Percentiles rank a stretch among this genome's conserved stretches.
Evolutionary conservation across 2,888 invertebrate species (phyloP).

Genomic region (Orchesella flavescens): DNA sequence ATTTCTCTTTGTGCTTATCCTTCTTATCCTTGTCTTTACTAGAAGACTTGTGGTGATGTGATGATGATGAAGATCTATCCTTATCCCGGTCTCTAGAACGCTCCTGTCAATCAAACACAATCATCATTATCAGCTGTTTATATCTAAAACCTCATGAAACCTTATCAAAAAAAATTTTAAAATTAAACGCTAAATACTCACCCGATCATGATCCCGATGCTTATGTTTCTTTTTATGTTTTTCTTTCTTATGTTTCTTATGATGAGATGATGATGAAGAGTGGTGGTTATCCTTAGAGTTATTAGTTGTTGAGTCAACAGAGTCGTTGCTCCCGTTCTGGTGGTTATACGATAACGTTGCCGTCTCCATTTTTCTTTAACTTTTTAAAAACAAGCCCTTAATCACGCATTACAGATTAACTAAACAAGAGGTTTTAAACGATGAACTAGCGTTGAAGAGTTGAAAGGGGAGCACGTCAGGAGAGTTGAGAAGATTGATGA

Average conservation of each 20-base stretch:
- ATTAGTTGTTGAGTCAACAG: conserved; percentile 4
- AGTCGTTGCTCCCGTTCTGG: conserved; percentile 27
- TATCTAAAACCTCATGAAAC: too few relatives aligned
- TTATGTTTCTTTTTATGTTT: conserved; percentile 50
- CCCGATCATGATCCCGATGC: conserved; percentile 44
- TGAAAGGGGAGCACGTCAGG: too few relatives aligned
- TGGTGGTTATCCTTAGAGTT: not conserved
- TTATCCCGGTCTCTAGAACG: conserved; percentile 23
- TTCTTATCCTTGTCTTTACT: conserved; percentile 12
- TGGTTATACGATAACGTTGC: conserved; percentile 21
- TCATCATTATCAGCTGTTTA: not conserved
- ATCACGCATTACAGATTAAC: not conserved
- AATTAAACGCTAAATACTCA: too few relatives aligned
- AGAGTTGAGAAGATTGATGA: too few relatives aligned
- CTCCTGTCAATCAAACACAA: conserved; percentile 13
- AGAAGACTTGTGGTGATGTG: conserved; percentile 43
- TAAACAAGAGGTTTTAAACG: conserved; percentile 4
- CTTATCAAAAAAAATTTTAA: too few relatives aligned
- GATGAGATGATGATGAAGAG: not conserved
- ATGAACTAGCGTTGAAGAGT: too few relatives aligned
- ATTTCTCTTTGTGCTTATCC: conserved; percentile 9
- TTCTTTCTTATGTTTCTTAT: conserved; percentile 43
- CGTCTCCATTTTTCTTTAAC: conserved; percentile 24
- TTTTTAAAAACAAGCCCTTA: not conserved
- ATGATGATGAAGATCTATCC: conserved; percentile 9